Conservation (phyloP, 1,140 invertebrate species). For the Chymomyza costata region DNA sequence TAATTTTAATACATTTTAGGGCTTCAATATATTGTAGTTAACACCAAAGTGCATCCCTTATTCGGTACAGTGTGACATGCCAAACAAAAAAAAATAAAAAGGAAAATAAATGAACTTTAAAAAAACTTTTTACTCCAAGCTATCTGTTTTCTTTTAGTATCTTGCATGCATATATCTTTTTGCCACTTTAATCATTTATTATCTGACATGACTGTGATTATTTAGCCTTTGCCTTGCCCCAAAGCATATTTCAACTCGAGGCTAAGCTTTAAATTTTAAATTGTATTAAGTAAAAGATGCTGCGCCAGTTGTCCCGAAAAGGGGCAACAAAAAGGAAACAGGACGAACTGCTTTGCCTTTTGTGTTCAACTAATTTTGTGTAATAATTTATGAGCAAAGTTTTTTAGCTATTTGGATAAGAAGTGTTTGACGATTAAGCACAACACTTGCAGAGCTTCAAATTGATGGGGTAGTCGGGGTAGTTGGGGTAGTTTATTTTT, state of each 20-base stretch:
- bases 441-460: slow-evolving; percentile 30
- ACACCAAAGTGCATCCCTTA: too few relatives aligned
- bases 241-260: slow-evolving; percentile 57
- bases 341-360: too few relatives aligned
- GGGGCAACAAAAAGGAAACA: too few relatives aligned
- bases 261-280: slow-evolving; percentile 42
- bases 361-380: slow-evolving; percentile 45
- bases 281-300: slow-evolving; percentile 12
- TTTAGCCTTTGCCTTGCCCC: slow-evolving; percentile 59
- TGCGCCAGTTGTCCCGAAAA: background rate
- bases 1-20: slow-evolving; percentile 32
- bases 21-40: slow-evolving; percentile 7
- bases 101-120: too few relatives aligned
- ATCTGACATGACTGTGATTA: slow-evolving; percentile 68
- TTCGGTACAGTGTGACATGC: too few relatives aligned
- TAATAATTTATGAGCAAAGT: slow-evolving; percentile 62
- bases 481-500: too few relatives aligned
- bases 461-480: too few relatives aligned
- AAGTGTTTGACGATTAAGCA: slow-evolving; percentile 59
- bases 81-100: too few relatives aligned
- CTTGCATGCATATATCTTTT: too few relatives aligned
- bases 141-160: too few relatives aligned
- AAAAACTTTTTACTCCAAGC: too few relatives aligned
- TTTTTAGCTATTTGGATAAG: slow-evolving; percentile 35
- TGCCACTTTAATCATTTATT: slow-evolving; percentile 67